Evolutionary conservation across 2,888 invertebrate species (phyloP), one percentile per base, ranked within the genome.

Genomic region (Helobdella robusta): DNA sequence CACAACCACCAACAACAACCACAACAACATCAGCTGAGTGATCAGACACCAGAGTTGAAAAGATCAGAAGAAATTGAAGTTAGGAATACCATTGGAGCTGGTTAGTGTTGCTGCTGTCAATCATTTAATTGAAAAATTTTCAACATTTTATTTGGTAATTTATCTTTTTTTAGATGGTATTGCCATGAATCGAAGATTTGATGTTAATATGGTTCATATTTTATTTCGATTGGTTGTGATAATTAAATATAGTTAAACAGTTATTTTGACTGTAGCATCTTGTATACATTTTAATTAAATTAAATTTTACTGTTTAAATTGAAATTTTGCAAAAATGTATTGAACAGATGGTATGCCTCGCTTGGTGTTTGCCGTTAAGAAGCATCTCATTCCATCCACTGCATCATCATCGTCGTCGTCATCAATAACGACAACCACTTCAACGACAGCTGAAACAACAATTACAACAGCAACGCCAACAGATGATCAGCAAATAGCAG

Each of bases 311-410:
- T n/a, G n/a, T n/a, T n/a, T n/a, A n/a, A n/a, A n/a, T n/a, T n/a
- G n/a, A n/a, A n/a, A n/a, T n/a, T n/a, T n/a, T n/a, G n/a, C n/a
- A n/a, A 8, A 6, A 50, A 8, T 50, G n/a, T n/a, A 8, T 4
- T 40, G 3, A 4, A 1, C 46, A 62, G 62, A 62, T 50, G 62
- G 62, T n/a, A 62, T 30, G 25, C 62, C 62, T 11, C 3, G 62
- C 3, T 48, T 62, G 62, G 62, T 62, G 62, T 62, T 62, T 32
- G 62, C 62, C 2, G 25, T 62, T 32, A 62, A 62, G 25, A 62
- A 62, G 34, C 28, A 62, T 15, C 32, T 28, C 5, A 28, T 56
- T n/a, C 56, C 25, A 8, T 32, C 62, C 11, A 23, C 30, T 32
- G 23, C 62, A 11, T n/a, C 48, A n/a, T 35, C 50, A 20, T n/a